Evolutionary conservation across 2,113 vertebrate species (phyloP), one percentile per base, ranked within the genome.

Genomic region (Nestor notabilis): DNA sequence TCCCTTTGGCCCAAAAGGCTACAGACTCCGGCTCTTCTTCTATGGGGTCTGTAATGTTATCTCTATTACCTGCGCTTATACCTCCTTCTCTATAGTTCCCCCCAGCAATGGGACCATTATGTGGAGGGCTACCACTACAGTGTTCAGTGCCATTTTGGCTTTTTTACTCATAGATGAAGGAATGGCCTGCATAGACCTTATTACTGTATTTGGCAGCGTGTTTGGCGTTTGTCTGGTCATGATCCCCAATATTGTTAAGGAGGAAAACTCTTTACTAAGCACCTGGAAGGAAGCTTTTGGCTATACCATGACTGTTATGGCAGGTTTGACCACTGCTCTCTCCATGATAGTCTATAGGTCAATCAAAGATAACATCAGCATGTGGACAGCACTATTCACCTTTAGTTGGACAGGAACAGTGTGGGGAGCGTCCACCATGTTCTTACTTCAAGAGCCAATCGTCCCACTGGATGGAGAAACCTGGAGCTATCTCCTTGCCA

Each of bases 241-340:
- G 99, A 99, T 99, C 82, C 99, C 99, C 65, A 99, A 99, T 81
- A 99, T 99, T 23, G 98, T 98, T 6, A 98, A 99, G 64, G 99
- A 99, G 94, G 99, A 99, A 58, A 98, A 99, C 93, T 99, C 99
- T 68, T 96, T 98, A 87, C 95, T 99, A 96, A 98, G 98, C 83
- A 98, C 99, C 94, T 99, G 99, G 99, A 99, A 99, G 96, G 99
- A 99, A 98, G 99, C 99, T 52, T 99, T 99, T 95, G 99, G 99
- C 68, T 99, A 99, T 25, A 99, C 99, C 44, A 99, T 99, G 99
- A 99, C 99, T 0, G 98, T 99, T 75, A 99, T 99, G 99, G 99
- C 99, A 9, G 99, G 99, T 43, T 96, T 99, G 96, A 99, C 99
- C 29, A 99, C 99, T 4, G 99, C 99, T 76, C 99, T 99, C 74